Evolutionary conservation across 2,888 invertebrate genomes (phyloP).

Genomic region (Meganola albula): DNA sequence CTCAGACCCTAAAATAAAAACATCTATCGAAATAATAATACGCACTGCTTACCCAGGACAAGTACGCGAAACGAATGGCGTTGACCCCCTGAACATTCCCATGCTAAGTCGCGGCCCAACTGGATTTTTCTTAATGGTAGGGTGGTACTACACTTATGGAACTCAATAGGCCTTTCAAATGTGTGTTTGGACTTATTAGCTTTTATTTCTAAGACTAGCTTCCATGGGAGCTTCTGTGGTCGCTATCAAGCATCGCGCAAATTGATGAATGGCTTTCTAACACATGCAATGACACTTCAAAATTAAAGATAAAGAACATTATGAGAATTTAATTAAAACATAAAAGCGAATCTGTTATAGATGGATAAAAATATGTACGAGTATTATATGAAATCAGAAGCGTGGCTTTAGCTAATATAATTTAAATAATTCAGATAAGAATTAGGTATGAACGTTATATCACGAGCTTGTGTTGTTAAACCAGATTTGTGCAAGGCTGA

Average conservation of each 20-base stretch:
- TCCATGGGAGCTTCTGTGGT: slow-evolving; percentile 47
- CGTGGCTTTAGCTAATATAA: no score
- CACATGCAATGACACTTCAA: slow-evolving; percentile 22
- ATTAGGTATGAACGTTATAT: no score
- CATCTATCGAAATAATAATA: slow-evolving; percentile 77
- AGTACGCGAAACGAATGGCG: slow-evolving; percentile 74
- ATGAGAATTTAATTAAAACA: not conserved
- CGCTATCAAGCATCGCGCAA: slow-evolving; percentile 23
- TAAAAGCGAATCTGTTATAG: no score
- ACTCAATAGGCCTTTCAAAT: slow-evolving; percentile 65
- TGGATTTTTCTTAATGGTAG: slow-evolving; percentile 68
- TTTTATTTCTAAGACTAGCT: slow-evolving; percentile 68
- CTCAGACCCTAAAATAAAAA: slow-evolving; percentile 75
- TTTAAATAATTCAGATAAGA: no score
- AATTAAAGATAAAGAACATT: slow-evolving; percentile 7
- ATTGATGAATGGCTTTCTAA: slow-evolving; percentile 35
- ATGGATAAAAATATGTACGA: no score
- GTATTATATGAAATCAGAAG: no score
- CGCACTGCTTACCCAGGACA: slow-evolving; percentile 68
- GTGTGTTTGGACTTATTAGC: slow-evolving; percentile 67
- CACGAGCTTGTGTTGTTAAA: no score
- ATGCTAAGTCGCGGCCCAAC: slow-evolving; percentile 62
- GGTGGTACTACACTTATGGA: slow-evolving; percentile 56
- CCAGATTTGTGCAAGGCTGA: no score
- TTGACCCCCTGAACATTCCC: slow-evolving; percentile 76